Percentiles rank a stretch among this genome's conserved stretches.
Evolutionary conservation across 1,140 invertebrate species (phyloP).

Genomic region (Drosophila setifemur): DNA sequence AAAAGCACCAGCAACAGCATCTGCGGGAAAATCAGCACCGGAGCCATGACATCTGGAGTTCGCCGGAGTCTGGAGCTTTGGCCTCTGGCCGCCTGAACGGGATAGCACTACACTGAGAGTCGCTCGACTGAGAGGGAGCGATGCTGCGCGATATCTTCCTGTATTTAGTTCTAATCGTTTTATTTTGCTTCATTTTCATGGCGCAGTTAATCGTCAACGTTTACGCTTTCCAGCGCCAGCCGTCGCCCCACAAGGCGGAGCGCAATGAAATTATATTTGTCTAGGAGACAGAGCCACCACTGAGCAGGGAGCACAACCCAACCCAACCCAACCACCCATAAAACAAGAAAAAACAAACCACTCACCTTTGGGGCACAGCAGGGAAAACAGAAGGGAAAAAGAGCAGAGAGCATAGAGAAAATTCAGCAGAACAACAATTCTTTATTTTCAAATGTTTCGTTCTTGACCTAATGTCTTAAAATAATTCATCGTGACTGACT

Average conservation of each 20-base stretch:
- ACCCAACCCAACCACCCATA: neutral
- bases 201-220: conserved; percentile 82
- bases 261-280: conserved; percentile 81
- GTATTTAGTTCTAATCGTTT: conserved; percentile 81
- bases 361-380: neutral
- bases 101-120: neutral
- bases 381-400: neutral
- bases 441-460: too few species aligned
- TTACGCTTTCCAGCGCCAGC: conserved; percentile 79
- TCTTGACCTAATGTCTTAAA: too few species aligned
- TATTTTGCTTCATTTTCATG: conserved; percentile 82
- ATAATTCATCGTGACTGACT: neutral
- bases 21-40: conserved; percentile 8
- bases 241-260: conserved; percentile 65
- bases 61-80: conserved; percentile 35
- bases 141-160: conserved; percentile 82
- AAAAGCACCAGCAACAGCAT: conserved; percentile 23
- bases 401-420: too few species aligned
- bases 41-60: conserved; percentile 51
- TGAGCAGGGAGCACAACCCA: neutral
- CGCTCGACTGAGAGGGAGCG: neutral
- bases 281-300: conserved; percentile 30
- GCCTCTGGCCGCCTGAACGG: conserved; percentile 30
- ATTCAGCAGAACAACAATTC: too few species aligned
- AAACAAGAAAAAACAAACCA: too few species aligned